Conservation (phyloP, 2,888 invertebrate species). For the Vesta saturnalis region DNA sequence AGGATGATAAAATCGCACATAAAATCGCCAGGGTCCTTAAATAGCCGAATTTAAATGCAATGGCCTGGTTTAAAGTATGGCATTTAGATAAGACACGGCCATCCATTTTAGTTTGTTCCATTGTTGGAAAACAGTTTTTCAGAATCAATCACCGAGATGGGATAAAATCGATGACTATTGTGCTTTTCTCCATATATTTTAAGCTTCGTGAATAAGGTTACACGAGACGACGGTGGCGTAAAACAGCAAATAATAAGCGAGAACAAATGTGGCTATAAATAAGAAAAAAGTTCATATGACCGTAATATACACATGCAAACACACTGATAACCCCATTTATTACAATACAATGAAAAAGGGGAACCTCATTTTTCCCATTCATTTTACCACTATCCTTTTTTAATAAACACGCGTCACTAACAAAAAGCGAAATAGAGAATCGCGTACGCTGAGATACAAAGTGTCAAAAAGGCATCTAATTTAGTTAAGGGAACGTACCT, state of each 20-base stretch:
- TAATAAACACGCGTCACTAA: not conserved
- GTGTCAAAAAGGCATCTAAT: slow-evolving; percentile 40
- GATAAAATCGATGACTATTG: slow-evolving; percentile 3
- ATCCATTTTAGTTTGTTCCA: slow-evolving; percentile 51
- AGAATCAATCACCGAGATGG: slow-evolving; percentile 23
- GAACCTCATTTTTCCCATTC: slow-evolving; percentile 30
- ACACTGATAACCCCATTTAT: slow-evolving; percentile 46
- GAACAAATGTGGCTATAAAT: slow-evolving; percentile 43
- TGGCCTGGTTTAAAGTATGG: slow-evolving; percentile 59
- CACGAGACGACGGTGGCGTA: slow-evolving; percentile 27
- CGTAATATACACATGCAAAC: slow-evolving; percentile 44
- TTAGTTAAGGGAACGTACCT: slow-evolving; percentile 35
- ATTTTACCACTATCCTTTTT: slow-evolving; percentile 17
- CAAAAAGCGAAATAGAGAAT: not conserved
- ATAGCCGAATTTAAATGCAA: slow-evolving; percentile 63
- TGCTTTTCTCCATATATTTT: not conserved
- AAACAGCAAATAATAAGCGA: slow-evolving; percentile 42
- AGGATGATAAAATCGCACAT: slow-evolving; percentile 25
- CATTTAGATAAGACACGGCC: slow-evolving; percentile 63
- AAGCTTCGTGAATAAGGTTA: slow-evolving; percentile 21
- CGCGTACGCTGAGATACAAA: slow-evolving; percentile 25
- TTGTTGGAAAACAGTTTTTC: slow-evolving; percentile 22
- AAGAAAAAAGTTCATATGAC: slow-evolving; percentile 41
- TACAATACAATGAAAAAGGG: slow-evolving; percentile 34
- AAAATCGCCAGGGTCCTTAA: slow-evolving; percentile 40